A percentile compares a stretch with the other conserved stretches of the same genome.
Evolutionary conservation across 2,113 vertebrate species (phyloP).

Genomic region (Gopherus flavomarginatus): DNA sequence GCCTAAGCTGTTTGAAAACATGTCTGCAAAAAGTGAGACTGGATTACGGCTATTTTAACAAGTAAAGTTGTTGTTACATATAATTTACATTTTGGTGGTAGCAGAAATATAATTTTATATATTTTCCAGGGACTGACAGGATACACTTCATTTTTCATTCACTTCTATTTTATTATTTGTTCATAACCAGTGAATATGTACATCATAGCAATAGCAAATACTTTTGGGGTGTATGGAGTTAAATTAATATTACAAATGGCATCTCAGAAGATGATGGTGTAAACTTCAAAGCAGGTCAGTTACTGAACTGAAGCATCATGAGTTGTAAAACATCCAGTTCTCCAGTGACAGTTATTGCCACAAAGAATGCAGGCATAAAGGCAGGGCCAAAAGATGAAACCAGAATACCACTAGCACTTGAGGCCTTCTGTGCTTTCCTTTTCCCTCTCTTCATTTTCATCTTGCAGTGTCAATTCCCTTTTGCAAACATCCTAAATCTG

Average conservation of each 20-base stretch:
- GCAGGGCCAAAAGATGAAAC: not conserved
- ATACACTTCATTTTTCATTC: not conserved
- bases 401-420: not conserved
- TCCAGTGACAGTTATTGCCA: not conserved
- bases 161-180: not conserved
- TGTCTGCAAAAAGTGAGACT: accelerated
- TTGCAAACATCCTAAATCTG: not conserved
- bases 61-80: not conserved
- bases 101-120: accelerated
- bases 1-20: not conserved
- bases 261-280: not conserved
- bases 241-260: not conserved
- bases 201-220: not conserved
- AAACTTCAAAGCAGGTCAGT: not conserved
- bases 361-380: not conserved
- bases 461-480: not conserved
- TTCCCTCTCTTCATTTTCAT: not conserved
- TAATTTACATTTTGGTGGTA: not conserved
- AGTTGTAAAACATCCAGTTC: not conserved
- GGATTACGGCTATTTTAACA: not conserved
- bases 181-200: accelerated
- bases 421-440: not conserved
- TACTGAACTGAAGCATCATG: not conserved
- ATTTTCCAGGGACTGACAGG: not conserved
- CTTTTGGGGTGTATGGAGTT: not conserved